Percentiles rank a stretch among this genome's conserved stretches.
Evolutionary conservation across 2,888 invertebrate genomes (phyloP).

Genomic region (Portevinia maculata): DNA sequence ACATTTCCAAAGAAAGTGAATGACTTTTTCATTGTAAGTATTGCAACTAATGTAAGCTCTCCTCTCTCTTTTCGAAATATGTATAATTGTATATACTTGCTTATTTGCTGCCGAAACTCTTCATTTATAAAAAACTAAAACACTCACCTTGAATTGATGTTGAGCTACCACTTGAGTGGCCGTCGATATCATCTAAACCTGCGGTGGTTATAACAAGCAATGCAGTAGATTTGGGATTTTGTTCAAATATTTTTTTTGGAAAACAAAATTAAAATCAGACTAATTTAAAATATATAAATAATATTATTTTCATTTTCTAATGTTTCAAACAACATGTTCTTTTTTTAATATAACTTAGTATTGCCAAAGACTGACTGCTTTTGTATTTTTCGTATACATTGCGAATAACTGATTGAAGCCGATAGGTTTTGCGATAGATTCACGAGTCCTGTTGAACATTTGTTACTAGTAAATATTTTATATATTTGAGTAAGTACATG

Average conservation of each 20-base stretch:
- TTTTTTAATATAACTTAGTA: neutral
- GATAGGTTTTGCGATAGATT: no score
- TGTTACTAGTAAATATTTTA: no score
- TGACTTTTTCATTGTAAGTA: neutral
- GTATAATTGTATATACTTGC: no score
- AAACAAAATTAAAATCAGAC: conserved; percentile 17
- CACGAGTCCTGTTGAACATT: no score
- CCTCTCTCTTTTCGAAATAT: conserved; percentile 10
- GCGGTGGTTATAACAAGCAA: conserved; percentile 69
- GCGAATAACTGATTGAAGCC: no score
- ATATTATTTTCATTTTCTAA: conserved; percentile 6
- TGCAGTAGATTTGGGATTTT: conserved; percentile 57
- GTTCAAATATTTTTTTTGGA: conserved; percentile 20
- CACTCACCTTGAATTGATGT: conserved; percentile 86
- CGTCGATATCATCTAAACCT: conserved; percentile 86
- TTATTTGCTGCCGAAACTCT: conserved; percentile 6
- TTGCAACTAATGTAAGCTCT: conserved; percentile 41
- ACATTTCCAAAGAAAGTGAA: neutral
- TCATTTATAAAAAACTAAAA: conserved; percentile 6
- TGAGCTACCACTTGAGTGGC: conserved; percentile 88
- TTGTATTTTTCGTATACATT: no score
- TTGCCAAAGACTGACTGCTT: no score
- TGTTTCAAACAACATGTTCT: conserved; percentile 41
- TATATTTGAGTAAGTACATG: no score
- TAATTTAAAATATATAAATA: conserved; percentile 20